Conservation (phyloP, 2,888 invertebrate genomes). For the Drosophila mimica region DNA sequence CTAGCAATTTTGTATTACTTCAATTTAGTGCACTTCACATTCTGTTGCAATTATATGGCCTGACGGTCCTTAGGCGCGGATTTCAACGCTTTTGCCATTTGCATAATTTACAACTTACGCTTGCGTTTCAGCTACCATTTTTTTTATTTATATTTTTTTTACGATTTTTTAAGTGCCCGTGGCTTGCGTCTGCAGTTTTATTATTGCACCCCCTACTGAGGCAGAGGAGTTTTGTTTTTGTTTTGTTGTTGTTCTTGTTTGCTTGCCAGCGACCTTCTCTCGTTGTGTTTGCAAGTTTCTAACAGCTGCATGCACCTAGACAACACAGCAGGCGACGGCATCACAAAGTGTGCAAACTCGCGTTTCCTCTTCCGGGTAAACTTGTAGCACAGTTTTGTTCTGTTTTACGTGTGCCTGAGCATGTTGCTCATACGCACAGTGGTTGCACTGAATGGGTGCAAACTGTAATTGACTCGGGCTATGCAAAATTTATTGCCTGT, state of each 20-base stretch:
- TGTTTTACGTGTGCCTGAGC: slow-evolving; percentile 15
- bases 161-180: slow-evolving; percentile 67
- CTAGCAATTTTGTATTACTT: slow-evolving; percentile 64
- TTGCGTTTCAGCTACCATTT: slow-evolving; percentile 30
- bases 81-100: slow-evolving; percentile 68
- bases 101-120: slow-evolving; percentile 68
- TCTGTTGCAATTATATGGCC: slow-evolving; percentile 69
- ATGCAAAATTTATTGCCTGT: slow-evolving; percentile 74
- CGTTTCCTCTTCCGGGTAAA: slow-evolving; percentile 49
- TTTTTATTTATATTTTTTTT: slow-evolving; percentile 63
- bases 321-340: slow-evolving; percentile 44
- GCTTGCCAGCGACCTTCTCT: slow-evolving; percentile 41
- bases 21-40: slow-evolving; percentile 59
- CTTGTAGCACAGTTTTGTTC: slow-evolving; percentile 31
- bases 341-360: slow-evolving; percentile 16
- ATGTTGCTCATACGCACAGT: slow-evolving; percentile 60
- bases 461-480: slow-evolving; percentile 73
- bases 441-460: slow-evolving; percentile 32
- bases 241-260: slow-evolving; percentile 28
- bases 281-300: slow-evolving; percentile 38
- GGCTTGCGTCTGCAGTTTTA: slow-evolving; percentile 33
- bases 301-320: slow-evolving; percentile 58
- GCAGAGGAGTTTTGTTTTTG: slow-evolving; percentile 8
- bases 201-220: not conserved
- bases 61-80: slow-evolving; percentile 70